A percentile compares a stretch with the other conserved stretches of the same genome.
Conservation (phyloP, 2,797 vertebrate species). For the Coregonus sp. region DNA sequence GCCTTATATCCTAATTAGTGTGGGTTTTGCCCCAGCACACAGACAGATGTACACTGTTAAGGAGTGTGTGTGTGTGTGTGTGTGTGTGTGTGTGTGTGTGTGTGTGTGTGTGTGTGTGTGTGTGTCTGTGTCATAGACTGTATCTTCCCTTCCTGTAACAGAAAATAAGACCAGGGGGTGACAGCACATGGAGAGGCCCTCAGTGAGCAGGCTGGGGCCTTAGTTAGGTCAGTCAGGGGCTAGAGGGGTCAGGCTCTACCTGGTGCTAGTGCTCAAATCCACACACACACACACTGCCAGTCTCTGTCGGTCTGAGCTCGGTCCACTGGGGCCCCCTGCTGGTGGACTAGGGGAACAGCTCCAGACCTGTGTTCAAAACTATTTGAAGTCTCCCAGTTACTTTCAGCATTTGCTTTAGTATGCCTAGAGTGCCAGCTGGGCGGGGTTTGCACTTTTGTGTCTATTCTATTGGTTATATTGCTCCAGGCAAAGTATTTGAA, state of each 20-base stretch:
- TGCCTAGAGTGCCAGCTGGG: too few species aligned
- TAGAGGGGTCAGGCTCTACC: constrained; percentile 21
- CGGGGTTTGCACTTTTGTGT: not conserved
- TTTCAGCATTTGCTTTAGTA: too few species aligned
- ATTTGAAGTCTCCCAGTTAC: too few species aligned
- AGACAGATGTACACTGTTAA: not conserved
- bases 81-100: too few species aligned
- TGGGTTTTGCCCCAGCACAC: constrained; percentile 19
- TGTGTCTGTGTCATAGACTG: constrained; percentile 5
- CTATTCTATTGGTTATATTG: not conserved
- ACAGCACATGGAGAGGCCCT: not conserved
- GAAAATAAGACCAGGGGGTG: not conserved
- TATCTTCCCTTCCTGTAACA: constrained; percentile 2
- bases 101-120: too few species aligned
- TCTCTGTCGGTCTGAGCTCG: constrained; percentile 11
- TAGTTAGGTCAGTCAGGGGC: not conserved
- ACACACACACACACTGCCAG: not conserved
- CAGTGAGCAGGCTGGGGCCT: constrained; percentile 6
- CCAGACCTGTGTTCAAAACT: too few species aligned
- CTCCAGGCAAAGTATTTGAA: not conserved
- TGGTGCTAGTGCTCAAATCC: not conserved
- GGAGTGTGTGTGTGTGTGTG: not conserved
- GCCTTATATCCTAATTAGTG: constrained; percentile 45
- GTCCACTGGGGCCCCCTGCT: constrained; percentile 72
- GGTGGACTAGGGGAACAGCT: constrained; percentile 30